These are phyloP conservation scores for Tortricodes alternella DNA, from an alignment of 2,888 invertebrate species.

Conservation along the genomic window DNA sequence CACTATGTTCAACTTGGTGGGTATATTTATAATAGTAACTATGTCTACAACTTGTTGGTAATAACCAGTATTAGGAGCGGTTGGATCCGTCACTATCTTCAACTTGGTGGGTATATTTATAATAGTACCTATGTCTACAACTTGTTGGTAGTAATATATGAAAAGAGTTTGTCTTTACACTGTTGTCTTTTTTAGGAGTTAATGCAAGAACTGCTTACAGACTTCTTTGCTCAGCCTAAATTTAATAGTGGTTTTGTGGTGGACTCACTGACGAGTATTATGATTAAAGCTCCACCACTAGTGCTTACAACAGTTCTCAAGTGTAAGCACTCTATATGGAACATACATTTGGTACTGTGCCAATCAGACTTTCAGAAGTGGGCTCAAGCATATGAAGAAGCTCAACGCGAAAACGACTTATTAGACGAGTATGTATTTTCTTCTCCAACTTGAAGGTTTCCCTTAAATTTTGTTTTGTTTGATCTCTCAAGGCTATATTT, in stretches of 20 bases:
- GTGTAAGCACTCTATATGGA: conserved; percentile 60
- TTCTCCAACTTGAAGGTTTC: background rate
- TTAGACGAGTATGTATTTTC: conserved; percentile 57
- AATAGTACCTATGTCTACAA: too few relatives aligned
- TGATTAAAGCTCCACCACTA: conserved; percentile 58
- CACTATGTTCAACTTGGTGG: too few relatives aligned
- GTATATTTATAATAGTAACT: too few relatives aligned
- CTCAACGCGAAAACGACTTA: conserved; percentile 55
- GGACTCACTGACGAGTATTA: conserved; percentile 62
- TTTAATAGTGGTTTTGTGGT: conserved; percentile 67
- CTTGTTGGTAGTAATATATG: too few relatives aligned
- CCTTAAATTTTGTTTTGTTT: background rate
- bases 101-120: too few relatives aligned
- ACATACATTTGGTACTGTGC: conserved; percentile 66
- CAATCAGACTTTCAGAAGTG: conserved; percentile 69
- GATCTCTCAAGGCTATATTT: too few relatives aligned
- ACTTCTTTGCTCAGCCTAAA: conserved; percentile 55
- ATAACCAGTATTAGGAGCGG: too few relatives aligned
- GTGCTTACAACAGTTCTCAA: conserved; percentile 61
- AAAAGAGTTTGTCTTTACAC: background rate
- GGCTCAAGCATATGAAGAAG: conserved; percentile 63
- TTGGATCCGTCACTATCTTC: too few relatives aligned
- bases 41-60: too few relatives aligned
- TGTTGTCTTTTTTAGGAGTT: conserved; percentile 52
- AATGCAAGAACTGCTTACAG: conserved; percentile 58